Base-by-base conservation (phyloP, 2,888 invertebrate genomes). In the Spilosoma lubricipeda region DNA sequence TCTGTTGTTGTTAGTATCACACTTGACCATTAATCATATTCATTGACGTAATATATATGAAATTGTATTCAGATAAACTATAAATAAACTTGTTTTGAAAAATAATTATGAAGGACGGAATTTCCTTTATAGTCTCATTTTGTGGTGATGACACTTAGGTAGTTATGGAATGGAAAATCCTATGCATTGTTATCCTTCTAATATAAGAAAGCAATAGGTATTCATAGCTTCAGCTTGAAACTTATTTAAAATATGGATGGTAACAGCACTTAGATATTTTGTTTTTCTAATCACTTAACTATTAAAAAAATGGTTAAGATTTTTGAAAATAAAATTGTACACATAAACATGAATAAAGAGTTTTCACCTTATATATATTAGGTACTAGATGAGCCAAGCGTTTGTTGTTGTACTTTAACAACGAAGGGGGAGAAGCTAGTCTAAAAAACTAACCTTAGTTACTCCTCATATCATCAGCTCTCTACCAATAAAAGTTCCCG, bases 121-220 rank as follows among this genome's bases (percentile, higher is more conserved):
- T 39, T 39, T 59, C 39, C 56, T 18, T 27, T 15, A 27, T 70
- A 39, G 56, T 36, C 33, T 45, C 45, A 42, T 18, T 39, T 56
- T 71, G 67, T 64, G 72, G 72, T 64, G n/a, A n/a, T n/a, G n/a
- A n/a, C n/a, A n/a, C 36, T 42, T 27, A 68, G 52, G 23, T 68
- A 65, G 23, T 72, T n/a, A n/a, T 45, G 20, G 59, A 45, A 64
- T 63, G 68, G 72, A 8, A 73, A 68, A n/a, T 52, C 68, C 67
- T 39, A 70, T 56, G 23, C 23, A 9, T 68, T 33, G 36, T 63
- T 72, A 67, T 45, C 56, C 27, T 18, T 27, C 70, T 27, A 27
- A 18, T 20, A n/a, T 9, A 59, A 52, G 18, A 13, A 56, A 52
- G 11, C 20, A n/a, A 13, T 69, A 63, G 56, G 56, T 56, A 56